Percentiles rank a stretch among this genome's conserved stretches.
These are phyloP conservation scores for Pelodiscus sinensis DNA, from an alignment of 2,113 vertebrate species.

Conservation along the genomic window DNA sequence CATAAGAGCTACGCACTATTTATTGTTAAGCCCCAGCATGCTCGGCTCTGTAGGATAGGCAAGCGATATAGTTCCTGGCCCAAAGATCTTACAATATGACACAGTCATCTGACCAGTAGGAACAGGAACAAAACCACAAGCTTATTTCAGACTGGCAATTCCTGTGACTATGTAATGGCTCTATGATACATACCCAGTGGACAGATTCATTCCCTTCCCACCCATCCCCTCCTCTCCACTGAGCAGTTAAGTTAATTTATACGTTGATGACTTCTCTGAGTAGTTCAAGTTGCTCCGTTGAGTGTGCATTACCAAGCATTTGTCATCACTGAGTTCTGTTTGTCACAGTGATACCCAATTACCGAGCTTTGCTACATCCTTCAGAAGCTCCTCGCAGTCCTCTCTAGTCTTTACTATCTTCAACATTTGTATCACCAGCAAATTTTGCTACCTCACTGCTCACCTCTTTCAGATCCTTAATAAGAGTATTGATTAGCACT, in stretches of 20 bases:
- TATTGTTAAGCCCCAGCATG: not conserved
- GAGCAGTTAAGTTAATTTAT: not conserved
- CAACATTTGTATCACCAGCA: not conserved
- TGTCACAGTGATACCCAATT: not conserved
- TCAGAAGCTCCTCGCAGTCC: not conserved
- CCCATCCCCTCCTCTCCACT: not conserved
- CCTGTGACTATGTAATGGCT: not conserved
- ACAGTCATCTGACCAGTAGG: not conserved
- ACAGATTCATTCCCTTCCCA: slow-evolving; percentile 30
- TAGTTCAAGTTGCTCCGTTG: slow-evolving; percentile 43
- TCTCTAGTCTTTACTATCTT: slow-evolving; percentile 11
- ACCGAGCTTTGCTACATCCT: slow-evolving; percentile 16
- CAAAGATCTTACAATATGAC: not conserved
- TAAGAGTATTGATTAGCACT: slow-evolving; percentile 39
- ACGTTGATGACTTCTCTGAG: slow-evolving; percentile 10
- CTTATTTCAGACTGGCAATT: fast-evolving
- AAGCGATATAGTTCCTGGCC: fast-evolving
- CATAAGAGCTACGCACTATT: not conserved
- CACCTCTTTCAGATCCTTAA: slow-evolving; percentile 12
- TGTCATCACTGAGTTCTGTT: slow-evolving; percentile 14
- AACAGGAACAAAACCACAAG: fast-evolving
- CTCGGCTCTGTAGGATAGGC: not conserved
- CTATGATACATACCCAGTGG: not conserved
- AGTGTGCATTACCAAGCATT: slow-evolving; percentile 2
- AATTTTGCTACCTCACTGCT: slow-evolving; percentile 36